Base-by-base conservation (phyloP, 1,140 invertebrate genomes). In the Gonioctena quinquepunctata region DNA sequence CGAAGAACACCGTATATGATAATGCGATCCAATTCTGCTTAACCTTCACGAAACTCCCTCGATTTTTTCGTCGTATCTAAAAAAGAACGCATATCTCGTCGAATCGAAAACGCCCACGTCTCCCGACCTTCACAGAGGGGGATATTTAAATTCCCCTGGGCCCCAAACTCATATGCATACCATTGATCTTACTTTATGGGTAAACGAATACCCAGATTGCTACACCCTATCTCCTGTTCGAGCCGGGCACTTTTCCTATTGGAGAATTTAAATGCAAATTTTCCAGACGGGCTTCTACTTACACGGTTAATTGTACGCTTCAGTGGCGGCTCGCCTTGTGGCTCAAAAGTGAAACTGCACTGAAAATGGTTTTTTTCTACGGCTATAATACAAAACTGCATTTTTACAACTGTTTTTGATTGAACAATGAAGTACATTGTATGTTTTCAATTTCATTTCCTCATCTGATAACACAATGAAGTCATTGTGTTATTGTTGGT, bases 81-180 rank as follows among this genome's bases (percentile, higher is more conserved):
- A 59, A 59, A 26, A 19, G 19, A 56, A 19, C 52, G 52, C 19
- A 56, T 56, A 56, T 56, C 56, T 21, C 23, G 11, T n/a, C 8
- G 23, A 59, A 59, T 59, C 21, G 56, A 59, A 59, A 59, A 59
- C 56, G 13, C 23, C 23, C 56, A 25, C 23, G n/a, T 16, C 33
- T 26, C 21, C 25, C 25, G 16, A 52, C 50, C 6, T 52, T 19
- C 23, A 25, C 59, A 68, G 65, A 71, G 65, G 57, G 66, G 69
- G 59, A 68, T 68, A 71, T 74, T 74, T 62, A 68, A 72, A 69
- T 69, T 63, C 62, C 54, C 62, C 4, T 8, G 33, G 56, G 60
- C 70, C 63, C 66, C 59, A 61, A 67, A 69, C 74, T 76, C 72
- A 76, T 76, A 76, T 76, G 74, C 74, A 76, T 76, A 76, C 72